Percentiles rank a stretch among this genome's conserved stretches.
phyloP scores from a whole-genome alignment of 2,797 vertebrate species.

The Pantherophis vulpinus region DNA sequence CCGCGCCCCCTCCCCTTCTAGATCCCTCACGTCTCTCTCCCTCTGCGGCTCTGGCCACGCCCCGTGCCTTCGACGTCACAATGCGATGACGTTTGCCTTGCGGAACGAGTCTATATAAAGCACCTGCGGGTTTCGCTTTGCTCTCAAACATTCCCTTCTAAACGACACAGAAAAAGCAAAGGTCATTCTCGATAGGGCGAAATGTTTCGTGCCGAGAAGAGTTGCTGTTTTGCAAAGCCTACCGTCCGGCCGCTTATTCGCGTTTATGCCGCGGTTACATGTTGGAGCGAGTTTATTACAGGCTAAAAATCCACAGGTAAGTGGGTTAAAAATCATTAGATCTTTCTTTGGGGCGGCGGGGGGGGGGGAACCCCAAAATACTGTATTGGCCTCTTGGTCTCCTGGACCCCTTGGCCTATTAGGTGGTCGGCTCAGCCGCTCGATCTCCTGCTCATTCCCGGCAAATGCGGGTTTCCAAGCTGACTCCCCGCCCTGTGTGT shows the following conservation, averaged over 20 bases:
- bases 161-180: no score
- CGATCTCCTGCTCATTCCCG: not conserved
- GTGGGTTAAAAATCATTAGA: not conserved
- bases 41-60: not conserved
- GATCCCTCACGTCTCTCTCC: not conserved
- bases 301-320: conserved; percentile 18
- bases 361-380: not conserved
- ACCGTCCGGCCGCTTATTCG: not conserved
- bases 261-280: not conserved
- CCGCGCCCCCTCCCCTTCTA: not conserved
- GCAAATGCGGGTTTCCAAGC: not conserved
- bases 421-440: not conserved
- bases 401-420: not conserved
- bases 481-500: not conserved
- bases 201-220: not conserved
- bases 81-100: not conserved
- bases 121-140: not conserved
- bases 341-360: not conserved
- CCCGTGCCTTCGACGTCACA: not conserved
- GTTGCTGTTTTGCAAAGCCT: not conserved
- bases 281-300: conserved; percentile 24
- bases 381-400: not conserved
- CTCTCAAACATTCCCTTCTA: not conserved
- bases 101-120: not conserved
- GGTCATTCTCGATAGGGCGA: not conserved